Percentiles rank a stretch among this genome's conserved stretches.
These are phyloP conservation scores for Yoshiicerus persimilis DNA, from an alignment of 1,140 invertebrate genomes.

Conservation along the genomic window DNA sequence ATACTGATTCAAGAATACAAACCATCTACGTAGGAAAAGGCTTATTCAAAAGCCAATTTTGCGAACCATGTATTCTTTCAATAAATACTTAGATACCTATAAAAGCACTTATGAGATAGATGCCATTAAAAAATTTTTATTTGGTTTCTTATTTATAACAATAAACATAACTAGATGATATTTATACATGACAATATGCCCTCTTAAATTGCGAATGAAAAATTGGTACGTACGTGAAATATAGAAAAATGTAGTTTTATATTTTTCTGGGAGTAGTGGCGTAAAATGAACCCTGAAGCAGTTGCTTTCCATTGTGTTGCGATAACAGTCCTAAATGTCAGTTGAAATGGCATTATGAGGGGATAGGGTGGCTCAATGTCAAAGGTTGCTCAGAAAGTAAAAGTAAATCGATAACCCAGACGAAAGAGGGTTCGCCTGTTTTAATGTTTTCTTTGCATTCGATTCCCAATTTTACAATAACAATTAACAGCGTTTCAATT, in stretches of 20 bases:
- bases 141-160: too few relatives aligned
- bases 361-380: constrained; percentile 24
- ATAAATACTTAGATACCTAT: too few relatives aligned
- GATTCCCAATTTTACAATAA: background rate
- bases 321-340: background rate
- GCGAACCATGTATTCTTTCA: too few relatives aligned
- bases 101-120: too few relatives aligned
- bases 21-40: too few relatives aligned
- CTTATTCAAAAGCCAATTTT: too few relatives aligned
- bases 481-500: background rate
- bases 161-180: too few relatives aligned
- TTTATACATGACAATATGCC: too few relatives aligned
- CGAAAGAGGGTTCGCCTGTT: background rate
- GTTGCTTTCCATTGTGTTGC: background rate
- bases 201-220: too few relatives aligned
- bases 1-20: too few relatives aligned
- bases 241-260: background rate
- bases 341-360: constrained; percentile 24
- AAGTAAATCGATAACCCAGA: background rate
- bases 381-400: constrained; percentile 21
- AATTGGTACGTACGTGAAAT: background rate
- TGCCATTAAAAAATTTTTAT: too few relatives aligned
- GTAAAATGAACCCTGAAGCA: background rate
- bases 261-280: background rate
- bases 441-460: background rate